These are phyloP conservation scores for Barbus barbus DNA, from an alignment of 2,113 vertebrate species.

Conservation along the genomic window DNA sequence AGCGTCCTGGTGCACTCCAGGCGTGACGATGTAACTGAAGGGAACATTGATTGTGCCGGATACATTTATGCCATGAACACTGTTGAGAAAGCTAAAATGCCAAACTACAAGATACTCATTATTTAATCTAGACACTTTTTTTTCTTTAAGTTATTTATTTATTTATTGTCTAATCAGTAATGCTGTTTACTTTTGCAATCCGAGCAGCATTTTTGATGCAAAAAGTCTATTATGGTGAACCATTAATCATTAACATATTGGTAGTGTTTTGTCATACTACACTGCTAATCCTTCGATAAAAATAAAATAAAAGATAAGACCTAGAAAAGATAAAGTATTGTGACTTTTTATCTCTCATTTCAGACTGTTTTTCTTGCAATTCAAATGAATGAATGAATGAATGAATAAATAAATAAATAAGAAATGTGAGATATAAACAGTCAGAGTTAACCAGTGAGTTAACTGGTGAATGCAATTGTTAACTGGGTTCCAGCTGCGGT, in stretches of 20 bases:
- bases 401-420: too few relatives aligned
- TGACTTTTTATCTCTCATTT: too few relatives aligned
- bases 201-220: background rate
- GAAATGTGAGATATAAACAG: too few relatives aligned
- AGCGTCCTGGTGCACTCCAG: background rate
- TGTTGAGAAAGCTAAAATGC: background rate
- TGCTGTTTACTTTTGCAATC: background rate
- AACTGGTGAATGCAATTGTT: too few relatives aligned
- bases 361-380: too few relatives aligned
- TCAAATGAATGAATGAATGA: too few relatives aligned
- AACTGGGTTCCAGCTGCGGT: too few relatives aligned
- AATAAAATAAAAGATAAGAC: too few relatives aligned
- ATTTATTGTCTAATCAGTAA: too few relatives aligned
- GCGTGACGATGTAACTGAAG: background rate
- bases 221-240: background rate
- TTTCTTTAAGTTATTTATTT: too few relatives aligned
- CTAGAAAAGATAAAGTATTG: too few relatives aligned
- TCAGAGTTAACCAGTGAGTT: too few relatives aligned
- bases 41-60: background rate
- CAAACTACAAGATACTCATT: background rate
- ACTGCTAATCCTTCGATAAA: background rate
- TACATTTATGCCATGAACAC: background rate
- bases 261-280: background rate
- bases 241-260: background rate
- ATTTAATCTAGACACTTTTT: background rate